Evolutionary conservation across 2,888 invertebrate genomes (phyloP).

Genomic region (Drosophila paracracens): DNA sequence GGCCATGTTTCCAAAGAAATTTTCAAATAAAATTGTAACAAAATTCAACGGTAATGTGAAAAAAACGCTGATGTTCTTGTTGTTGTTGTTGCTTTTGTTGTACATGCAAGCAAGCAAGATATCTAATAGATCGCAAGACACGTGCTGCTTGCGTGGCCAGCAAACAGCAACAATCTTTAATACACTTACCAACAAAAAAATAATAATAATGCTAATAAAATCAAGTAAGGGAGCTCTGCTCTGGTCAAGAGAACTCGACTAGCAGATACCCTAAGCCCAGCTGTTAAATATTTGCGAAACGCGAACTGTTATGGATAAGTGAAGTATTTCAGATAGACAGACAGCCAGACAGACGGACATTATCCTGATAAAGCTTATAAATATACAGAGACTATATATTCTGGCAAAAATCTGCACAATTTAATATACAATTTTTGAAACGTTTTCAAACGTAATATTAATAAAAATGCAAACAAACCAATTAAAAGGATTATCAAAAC

Average conservation of each 20-base stretch:
- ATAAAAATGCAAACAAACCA: not conserved
- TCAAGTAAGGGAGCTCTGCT: not conserved
- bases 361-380: not conserved
- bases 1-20: slow-evolving; percentile 42
- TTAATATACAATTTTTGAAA: not conserved
- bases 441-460: not conserved
- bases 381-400: not conserved
- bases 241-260: not conserved
- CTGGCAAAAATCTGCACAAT: not conserved
- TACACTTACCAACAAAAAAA: slow-evolving; percentile 9
- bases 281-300: not conserved
- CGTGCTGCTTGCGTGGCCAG: slow-evolving; percentile 34
- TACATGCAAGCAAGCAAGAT: slow-evolving; percentile 5
- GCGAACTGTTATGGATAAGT: not conserved
- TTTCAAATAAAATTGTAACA: slow-evolving; percentile 43
- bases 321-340: not conserved
- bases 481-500: not conserved
- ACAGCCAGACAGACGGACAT: not conserved
- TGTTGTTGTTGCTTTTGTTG: slow-evolving; percentile 1
- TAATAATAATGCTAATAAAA: not conserved
- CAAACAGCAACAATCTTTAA: slow-evolving; percentile 5
- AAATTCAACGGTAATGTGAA: slow-evolving; percentile 14
- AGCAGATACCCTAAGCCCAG: not conserved
- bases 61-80: slow-evolving; percentile 14
- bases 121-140: slow-evolving; percentile 35